phyloP scores from a whole-genome alignment of 2,888 invertebrate species.

The Drosophila fulvimacula region DNA sequence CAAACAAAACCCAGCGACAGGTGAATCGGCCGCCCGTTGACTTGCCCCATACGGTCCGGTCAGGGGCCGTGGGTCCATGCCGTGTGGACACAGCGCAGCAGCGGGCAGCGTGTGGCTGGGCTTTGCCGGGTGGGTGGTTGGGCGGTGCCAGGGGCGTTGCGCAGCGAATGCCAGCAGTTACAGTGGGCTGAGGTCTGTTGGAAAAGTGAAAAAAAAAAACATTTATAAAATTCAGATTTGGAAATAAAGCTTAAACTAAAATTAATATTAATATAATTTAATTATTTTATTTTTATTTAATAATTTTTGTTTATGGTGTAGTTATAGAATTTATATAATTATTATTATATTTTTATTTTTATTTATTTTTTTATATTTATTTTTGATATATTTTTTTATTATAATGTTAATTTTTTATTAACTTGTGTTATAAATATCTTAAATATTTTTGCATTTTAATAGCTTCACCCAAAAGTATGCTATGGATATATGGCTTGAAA shows the following conservation, averaged over 20 bases:
- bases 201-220: not conserved
- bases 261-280: too few relatives aligned
- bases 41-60: conserved; percentile 69
- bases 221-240: not conserved
- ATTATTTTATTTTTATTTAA: too few relatives aligned
- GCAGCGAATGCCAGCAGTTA: conserved; percentile 34
- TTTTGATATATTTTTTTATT: not conserved
- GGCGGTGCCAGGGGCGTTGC: conserved; percentile 44
- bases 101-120: conserved; percentile 1
- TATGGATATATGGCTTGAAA: not conserved
- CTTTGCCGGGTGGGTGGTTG: conserved; percentile 43
- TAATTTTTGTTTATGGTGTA: too few relatives aligned
- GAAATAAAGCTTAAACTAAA: too few relatives aligned
- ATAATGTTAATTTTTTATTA: not conserved
- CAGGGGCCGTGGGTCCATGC: conserved; percentile 39
- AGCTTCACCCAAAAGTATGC: conserved; percentile 33
- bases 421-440: not conserved
- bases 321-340: not conserved
- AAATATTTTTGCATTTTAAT: not conserved
- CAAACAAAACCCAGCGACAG: conserved; percentile 78
- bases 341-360: not conserved
- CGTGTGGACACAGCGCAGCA: conserved; percentile 21
- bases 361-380: not conserved
- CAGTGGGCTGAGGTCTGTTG: conserved; percentile 37
- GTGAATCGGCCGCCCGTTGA: conserved; percentile 80